Evolutionary conservation across 1,140 invertebrate genomes (phyloP).

Genomic region (Ceratosolen fusciceps): DNA sequence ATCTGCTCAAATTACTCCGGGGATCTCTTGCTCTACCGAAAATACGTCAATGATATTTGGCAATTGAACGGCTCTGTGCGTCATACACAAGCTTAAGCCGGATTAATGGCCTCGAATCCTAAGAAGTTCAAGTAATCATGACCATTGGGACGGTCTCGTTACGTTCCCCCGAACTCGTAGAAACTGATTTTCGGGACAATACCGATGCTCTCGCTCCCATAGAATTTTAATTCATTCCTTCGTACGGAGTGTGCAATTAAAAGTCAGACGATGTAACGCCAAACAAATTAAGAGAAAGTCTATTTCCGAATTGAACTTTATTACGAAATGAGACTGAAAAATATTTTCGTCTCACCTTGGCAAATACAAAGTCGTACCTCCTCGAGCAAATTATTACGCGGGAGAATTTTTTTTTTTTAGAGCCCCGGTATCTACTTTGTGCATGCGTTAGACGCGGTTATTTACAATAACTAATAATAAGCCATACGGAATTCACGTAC

Average conservation of each 20-base stretch:
- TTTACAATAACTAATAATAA: too few species aligned
- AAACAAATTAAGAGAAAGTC: too few species aligned
- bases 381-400: too few species aligned
- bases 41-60: constrained; percentile 53
- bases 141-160: too few species aligned
- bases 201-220: too few species aligned
- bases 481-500: too few species aligned
- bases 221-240: neutral
- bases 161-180: neutral
- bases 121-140: constrained; percentile 18
- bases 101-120: constrained; percentile 33
- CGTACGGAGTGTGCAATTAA: neutral
- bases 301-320: too few species aligned
- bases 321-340: too few species aligned
- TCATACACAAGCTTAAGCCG: constrained; percentile 21
- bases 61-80: constrained; percentile 57
- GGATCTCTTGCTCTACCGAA: constrained; percentile 6
- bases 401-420: too few species aligned
- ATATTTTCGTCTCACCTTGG: neutral
- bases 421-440: too few species aligned
- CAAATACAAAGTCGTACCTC: too few species aligned
- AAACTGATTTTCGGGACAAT: neutral
- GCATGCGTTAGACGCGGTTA: too few species aligned
- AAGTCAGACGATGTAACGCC: neutral
- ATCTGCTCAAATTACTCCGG: constrained; percentile 28